phyloP scores from a whole-genome alignment of 1,140 invertebrate genomes.

The Littorina saxatilis region DNA sequence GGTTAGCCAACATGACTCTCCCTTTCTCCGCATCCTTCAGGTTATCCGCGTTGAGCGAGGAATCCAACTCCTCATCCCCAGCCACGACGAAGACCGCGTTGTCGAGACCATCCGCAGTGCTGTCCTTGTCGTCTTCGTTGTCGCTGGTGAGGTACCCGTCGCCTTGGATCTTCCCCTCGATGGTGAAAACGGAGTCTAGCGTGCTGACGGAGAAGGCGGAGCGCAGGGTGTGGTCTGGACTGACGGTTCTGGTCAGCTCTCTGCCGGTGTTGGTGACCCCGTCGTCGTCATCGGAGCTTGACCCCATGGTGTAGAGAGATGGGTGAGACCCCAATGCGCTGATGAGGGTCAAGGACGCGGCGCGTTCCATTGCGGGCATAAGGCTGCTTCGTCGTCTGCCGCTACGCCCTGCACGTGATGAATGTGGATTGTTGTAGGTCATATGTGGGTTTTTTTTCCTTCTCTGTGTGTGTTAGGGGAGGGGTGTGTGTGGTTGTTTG shows the following conservation, averaged over 20 bases:
- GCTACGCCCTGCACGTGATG: constrained; percentile 31
- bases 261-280: neutral
- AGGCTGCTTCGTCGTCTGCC: constrained; percentile 47
- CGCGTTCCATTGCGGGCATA: constrained; percentile 48
- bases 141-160: constrained; percentile 25
- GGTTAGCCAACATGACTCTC: neutral
- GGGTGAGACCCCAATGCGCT: constrained; percentile 48
- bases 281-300: constrained; percentile 62
- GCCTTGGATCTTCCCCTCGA: constrained; percentile 4
- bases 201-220: constrained; percentile 18
- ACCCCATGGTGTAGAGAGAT: constrained; percentile 47
- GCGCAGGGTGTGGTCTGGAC: constrained; percentile 12
- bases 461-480: too few relatives aligned
- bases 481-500: too few relatives aligned
- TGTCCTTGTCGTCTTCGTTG: constrained; percentile 24
- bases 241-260: constrained; percentile 14
- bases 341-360: constrained; percentile 50
- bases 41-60: neutral
- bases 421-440: too few relatives aligned
- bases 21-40: neutral
- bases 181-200: constrained; percentile 20
- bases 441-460: too few relatives aligned
- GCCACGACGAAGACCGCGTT: constrained; percentile 32
- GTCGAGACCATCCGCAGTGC: constrained; percentile 30
- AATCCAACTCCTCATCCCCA: neutral